These are phyloP conservation scores for Odocoileus hemionus DNA, from an alignment of 2,113 vertebrate species.

Conservation along the genomic window DNA sequence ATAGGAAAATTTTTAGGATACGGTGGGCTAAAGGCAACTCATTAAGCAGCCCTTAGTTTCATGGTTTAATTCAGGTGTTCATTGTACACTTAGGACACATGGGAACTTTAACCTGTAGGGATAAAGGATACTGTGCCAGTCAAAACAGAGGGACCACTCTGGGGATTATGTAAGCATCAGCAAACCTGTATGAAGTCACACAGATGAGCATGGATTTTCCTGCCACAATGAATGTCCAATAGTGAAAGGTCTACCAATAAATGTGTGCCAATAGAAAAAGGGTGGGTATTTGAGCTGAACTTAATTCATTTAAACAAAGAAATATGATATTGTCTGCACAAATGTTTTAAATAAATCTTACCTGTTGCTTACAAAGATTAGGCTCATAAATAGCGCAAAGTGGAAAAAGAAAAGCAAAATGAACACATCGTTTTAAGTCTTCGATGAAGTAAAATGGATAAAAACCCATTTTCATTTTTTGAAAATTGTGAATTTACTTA, in stretches of 20 bases:
- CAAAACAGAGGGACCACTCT: not conserved
- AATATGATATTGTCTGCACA: not conserved
- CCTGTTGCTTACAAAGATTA: not conserved
- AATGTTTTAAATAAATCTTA: not conserved
- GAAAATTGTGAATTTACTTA: not conserved
- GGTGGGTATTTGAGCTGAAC: not conserved
- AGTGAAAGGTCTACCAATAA: not conserved
- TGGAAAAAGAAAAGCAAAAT: not conserved
- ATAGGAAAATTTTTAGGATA: not conserved
- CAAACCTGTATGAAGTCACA: not conserved
- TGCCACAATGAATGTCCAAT: not conserved
- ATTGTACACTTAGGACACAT: not conserved
- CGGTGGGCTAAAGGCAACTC: not conserved
- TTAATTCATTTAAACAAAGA: conserved; percentile 3
- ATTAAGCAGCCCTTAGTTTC: not conserved
- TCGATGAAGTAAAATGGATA: not conserved
- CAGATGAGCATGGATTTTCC: not conserved
- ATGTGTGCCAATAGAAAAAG: no score
- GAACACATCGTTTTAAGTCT: not conserved
- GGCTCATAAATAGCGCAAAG: not conserved
- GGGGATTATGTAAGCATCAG: not conserved
- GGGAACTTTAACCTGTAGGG: not conserved
- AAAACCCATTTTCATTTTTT: not conserved
- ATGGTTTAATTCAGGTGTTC: not conserved
- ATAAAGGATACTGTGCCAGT: not conserved